Evolutionary conservation across 2,113 vertebrate species (phyloP).

Genomic region (Mus spicilegus): DNA sequence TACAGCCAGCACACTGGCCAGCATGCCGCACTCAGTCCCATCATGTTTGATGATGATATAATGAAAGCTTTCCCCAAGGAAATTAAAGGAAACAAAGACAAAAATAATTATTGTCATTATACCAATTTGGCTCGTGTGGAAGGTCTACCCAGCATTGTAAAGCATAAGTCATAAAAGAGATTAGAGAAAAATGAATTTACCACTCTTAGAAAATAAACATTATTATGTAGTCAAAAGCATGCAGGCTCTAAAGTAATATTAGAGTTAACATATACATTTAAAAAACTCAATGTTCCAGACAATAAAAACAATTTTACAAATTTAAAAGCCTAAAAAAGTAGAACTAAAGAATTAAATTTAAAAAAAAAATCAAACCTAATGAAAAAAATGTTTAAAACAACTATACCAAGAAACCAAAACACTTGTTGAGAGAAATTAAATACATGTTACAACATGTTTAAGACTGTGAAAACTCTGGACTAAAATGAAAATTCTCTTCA

Average conservation of each 20-base stretch:
- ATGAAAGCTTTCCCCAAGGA: not conserved
- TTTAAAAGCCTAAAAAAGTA: not conserved
- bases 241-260: not conserved
- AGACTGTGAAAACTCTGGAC: not conserved
- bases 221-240: not conserved
- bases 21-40: not conserved
- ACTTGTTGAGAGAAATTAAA: not conserved
- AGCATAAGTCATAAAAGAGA: not conserved
- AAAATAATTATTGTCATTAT: not conserved
- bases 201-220: not conserved
- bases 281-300: not conserved
- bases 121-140: not conserved
- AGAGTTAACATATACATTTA: not conserved
- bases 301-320: not conserved
- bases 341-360: not conserved
- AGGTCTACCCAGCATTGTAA: not conserved
- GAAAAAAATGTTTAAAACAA: not conserved
- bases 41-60: not conserved
- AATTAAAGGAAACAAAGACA: not conserved
- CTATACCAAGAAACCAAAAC: not conserved
- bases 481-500: constrained; percentile 10
- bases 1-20: not conserved
- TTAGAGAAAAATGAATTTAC: not conserved
- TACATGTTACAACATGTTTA: not conserved
- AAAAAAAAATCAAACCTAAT: not conserved